Evolutionary conservation across 1,140 invertebrate genomes (phyloP).

Genomic region (Dendroctonus valens): DNA sequence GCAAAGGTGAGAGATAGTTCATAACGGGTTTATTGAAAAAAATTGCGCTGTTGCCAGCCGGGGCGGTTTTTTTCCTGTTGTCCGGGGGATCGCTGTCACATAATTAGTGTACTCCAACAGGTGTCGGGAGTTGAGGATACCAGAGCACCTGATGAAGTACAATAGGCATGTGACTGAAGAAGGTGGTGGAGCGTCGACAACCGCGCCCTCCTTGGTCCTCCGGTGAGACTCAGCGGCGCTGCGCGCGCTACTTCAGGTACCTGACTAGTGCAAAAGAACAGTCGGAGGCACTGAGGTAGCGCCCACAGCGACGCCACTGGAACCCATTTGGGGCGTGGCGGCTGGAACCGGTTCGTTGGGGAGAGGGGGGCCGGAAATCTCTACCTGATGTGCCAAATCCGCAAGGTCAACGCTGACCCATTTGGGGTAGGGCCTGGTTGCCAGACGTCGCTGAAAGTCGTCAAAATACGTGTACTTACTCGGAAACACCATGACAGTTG

Average conservation of each 20-base stretch:
- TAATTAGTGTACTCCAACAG: constrained; percentile 92
- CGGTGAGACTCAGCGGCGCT: constrained; percentile 47
- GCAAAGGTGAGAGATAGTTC: too few species aligned
- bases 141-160: constrained; percentile 99
- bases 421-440: too few species aligned
- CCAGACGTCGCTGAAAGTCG: too few species aligned
- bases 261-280: constrained; percentile 73
- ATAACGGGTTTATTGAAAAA: too few species aligned
- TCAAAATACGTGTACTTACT: too few species aligned
- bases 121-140: constrained; percentile 83
- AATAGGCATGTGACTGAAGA: constrained; percentile 81
- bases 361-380: constrained; percentile 28
- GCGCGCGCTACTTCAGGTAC: constrained; percentile 98
- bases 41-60: too few species aligned
- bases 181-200: too few species aligned
- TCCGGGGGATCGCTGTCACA: constrained; percentile 50
- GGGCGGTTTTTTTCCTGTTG: too few species aligned
- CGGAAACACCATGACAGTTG: too few species aligned
- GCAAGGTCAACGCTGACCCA: constrained; percentile 10
- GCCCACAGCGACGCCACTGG: constrained; percentile 56
- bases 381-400: constrained; percentile 26
- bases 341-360: constrained; percentile 22
- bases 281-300: constrained; percentile 72
- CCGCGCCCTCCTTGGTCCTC: background rate
- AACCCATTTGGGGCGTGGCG: too few species aligned